These are phyloP conservation scores for Morpho deidamia DNA, from an alignment of 2,888 invertebrate species.

Conservation along the genomic window DNA sequence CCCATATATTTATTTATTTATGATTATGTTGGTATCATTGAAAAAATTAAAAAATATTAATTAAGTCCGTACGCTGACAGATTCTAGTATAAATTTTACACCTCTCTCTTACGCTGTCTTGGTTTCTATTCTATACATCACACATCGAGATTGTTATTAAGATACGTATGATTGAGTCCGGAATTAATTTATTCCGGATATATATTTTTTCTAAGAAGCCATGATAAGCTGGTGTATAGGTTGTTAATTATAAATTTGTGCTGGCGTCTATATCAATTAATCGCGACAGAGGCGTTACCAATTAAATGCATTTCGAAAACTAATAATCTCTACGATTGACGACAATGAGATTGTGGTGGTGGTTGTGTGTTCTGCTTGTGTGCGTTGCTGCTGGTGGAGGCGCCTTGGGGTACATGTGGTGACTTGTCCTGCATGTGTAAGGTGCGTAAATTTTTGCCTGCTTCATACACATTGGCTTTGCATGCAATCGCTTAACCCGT, in stretches of 20 bases:
- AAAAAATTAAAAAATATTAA: too few relatives aligned
- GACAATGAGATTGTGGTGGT: too few relatives aligned
- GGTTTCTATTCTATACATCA: neutral
- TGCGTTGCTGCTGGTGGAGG: too few relatives aligned
- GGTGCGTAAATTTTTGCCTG: too few relatives aligned
- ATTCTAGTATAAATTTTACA: neutral
- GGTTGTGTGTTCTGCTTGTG: too few relatives aligned
- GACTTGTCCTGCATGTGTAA: too few relatives aligned
- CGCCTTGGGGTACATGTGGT: too few relatives aligned
- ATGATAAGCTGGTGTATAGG: neutral
- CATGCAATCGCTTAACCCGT: too few relatives aligned
- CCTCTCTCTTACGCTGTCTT: neutral
- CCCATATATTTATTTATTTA: too few relatives aligned
- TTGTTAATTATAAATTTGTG: neutral
- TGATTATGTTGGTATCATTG: too few relatives aligned
- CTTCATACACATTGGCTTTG: too few relatives aligned
- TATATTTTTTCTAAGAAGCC: neutral
- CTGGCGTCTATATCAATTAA: neutral
- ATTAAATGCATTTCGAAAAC: neutral
- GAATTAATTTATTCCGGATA: conserved; percentile 5
- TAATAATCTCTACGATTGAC: neutral
- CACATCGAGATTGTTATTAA: conserved; percentile 4
- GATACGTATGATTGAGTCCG: conserved; percentile 4
- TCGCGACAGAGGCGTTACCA: neutral
- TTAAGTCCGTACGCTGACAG: too few relatives aligned